Evolutionary conservation across 2,797 vertebrate genomes (phyloP).

Genomic region (Tinamus major): DNA sequence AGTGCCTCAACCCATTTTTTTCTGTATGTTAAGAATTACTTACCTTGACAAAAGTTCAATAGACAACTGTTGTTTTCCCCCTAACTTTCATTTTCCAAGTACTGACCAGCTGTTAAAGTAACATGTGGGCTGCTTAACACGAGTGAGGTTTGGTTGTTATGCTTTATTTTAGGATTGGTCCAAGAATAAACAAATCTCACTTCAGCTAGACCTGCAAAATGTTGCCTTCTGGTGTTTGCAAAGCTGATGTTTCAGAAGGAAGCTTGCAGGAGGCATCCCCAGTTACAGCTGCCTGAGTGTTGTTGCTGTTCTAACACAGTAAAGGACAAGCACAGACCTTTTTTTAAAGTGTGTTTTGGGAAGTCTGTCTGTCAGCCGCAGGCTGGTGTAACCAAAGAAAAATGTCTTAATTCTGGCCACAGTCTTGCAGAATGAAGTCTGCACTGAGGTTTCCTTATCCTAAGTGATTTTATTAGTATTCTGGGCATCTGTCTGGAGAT

Average conservation of each 20-base stretch:
- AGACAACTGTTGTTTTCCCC: not conserved
- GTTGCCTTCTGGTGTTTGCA: not conserved
- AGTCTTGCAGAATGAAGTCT: conserved; percentile 13
- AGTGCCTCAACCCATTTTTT: not conserved
- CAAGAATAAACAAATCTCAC: not conserved
- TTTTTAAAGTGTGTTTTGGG: not conserved
- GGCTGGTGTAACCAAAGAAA: not conserved
- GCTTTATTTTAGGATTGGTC: not conserved
- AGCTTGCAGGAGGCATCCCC: not conserved
- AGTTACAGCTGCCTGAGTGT: not conserved
- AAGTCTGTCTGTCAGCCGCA: not conserved
- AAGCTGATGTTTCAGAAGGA: not conserved
- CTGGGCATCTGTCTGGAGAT: conserved; percentile 50
- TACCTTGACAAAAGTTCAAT: not conserved
- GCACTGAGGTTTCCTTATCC: not conserved
- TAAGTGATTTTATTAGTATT: conserved; percentile 25
- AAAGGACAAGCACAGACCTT: not conserved
- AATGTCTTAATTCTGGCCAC: not conserved
- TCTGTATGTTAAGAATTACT: not conserved
- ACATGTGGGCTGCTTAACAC: not conserved
- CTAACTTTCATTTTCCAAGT: not conserved
- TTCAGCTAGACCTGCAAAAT: not conserved
- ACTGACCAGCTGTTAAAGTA: not conserved
- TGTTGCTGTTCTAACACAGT: not conserved
- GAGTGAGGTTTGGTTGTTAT: not conserved